phyloP scores from a whole-genome alignment of 2,113 vertebrate genomes.

The Macaca mulatta region DNA sequence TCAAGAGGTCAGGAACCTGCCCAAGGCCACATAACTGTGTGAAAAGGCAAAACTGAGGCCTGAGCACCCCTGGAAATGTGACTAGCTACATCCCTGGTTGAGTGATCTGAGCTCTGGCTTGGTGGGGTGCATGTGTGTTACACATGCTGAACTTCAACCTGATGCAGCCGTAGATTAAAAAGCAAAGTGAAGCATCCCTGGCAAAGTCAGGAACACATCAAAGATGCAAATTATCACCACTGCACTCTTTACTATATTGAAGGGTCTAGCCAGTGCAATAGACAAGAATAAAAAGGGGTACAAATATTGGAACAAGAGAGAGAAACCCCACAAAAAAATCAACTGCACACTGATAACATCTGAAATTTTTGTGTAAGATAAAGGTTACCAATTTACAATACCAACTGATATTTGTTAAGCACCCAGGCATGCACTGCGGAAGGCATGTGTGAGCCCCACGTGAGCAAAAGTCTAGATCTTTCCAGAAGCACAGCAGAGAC shows the following conservation, averaged over 20 bases:
- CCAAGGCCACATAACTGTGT: not conserved
- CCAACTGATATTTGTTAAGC: not conserved
- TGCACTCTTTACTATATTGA: rapidly evolving
- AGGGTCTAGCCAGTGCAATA: no score
- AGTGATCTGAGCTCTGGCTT: no score
- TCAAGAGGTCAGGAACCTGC: not conserved
- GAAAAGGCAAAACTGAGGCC: not conserved
- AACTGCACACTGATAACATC: not conserved
- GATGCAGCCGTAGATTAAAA: not conserved
- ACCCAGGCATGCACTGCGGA: not conserved
- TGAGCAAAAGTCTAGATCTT: not conserved
- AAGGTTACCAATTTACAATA: not conserved
- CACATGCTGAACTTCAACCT: no score
- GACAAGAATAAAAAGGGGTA: not conserved
- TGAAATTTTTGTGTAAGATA: not conserved
- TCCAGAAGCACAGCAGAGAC: not conserved
- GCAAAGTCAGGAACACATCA: no score
- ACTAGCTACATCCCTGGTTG: no score
- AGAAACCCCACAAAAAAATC: not conserved
- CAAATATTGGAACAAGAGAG: not conserved
- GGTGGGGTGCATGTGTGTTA: not conserved
- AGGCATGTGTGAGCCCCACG: not conserved
- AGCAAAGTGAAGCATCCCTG: not conserved
- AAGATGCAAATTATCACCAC: not conserved
- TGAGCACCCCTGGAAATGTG: no score